Conservation (phyloP, 2,888 invertebrate genomes). For the Pinctada fucata region DNA sequence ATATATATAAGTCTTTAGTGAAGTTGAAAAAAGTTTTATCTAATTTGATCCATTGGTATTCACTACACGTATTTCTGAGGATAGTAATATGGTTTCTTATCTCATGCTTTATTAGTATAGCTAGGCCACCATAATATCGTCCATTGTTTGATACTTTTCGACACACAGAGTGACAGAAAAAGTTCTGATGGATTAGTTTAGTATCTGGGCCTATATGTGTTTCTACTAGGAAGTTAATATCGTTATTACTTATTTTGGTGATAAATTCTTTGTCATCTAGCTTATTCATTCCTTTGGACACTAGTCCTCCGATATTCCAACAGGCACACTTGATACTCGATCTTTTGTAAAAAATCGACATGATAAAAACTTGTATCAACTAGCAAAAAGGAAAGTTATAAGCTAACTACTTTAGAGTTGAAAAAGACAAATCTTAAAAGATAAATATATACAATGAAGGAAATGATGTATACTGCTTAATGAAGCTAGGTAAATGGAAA, state of each 20-base stretch:
- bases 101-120: background rate
- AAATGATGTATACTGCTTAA: too few species aligned
- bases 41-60: constrained; percentile 29
- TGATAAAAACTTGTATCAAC: constrained; percentile 3
- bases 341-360: constrained; percentile 11
- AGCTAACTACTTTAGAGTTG: too few species aligned
- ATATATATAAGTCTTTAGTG: constrained; percentile 22
- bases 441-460: background rate
- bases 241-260: constrained; percentile 18
- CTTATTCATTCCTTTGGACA: background rate
- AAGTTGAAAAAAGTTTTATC: constrained; percentile 27
- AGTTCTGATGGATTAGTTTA: constrained; percentile 6
- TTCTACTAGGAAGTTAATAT: constrained; percentile 20
- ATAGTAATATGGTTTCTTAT: constrained; percentile 4
- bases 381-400: background rate
- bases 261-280: constrained; percentile 17
- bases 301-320: constrained; percentile 18
- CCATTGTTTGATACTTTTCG: constrained; percentile 27
- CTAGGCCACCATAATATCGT: constrained; percentile 23
- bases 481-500: background rate
- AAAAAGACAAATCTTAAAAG: too few species aligned
- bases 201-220: constrained; percentile 23
- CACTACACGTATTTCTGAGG: constrained; percentile 8
- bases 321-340: background rate
- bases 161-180: constrained; percentile 24